A percentile compares a stretch with the other conserved stretches of the same genome.
Conservation (phyloP, 2,888 invertebrate genomes). For the Noctua janthina region DNA sequence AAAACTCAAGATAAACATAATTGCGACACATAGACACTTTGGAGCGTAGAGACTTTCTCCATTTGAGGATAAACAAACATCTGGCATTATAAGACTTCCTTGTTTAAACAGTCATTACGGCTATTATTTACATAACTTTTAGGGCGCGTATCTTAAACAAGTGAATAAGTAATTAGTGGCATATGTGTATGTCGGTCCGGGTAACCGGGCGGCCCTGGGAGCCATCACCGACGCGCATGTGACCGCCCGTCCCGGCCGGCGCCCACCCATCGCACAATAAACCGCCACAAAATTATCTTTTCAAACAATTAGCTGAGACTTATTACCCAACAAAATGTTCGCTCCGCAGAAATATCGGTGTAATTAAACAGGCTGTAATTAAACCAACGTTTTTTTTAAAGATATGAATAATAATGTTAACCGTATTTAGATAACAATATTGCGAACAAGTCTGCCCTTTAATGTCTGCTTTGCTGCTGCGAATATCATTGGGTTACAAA, state of each 20-base stretch:
- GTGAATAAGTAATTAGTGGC: slow-evolving; percentile 82
- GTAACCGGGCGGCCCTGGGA: slow-evolving; percentile 68
- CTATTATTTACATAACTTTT: slow-evolving; percentile 53
- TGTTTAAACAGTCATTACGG: slow-evolving; percentile 25
- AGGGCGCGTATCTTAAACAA: slow-evolving; percentile 54
- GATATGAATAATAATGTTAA: slow-evolving; percentile 64
- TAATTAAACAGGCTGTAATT: slow-evolving; percentile 72
- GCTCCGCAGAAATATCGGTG: slow-evolving; percentile 70
- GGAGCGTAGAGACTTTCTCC: background rate
- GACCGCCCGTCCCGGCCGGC: slow-evolving; percentile 78
- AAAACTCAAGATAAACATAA: background rate
- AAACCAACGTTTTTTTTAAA: slow-evolving; percentile 72
- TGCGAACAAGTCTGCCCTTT: slow-evolving; percentile 17
- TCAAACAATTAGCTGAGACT: slow-evolving; percentile 86
- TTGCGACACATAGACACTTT: background rate
- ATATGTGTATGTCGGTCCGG: slow-evolving; percentile 76
- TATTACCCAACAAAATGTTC: slow-evolving; percentile 79
- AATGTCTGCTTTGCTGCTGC: background rate
- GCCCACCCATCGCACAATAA: slow-evolving; percentile 81
- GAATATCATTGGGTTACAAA: background rate
- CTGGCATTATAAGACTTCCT: slow-evolving; percentile 7
- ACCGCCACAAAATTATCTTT: slow-evolving; percentile 87
- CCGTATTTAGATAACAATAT: slow-evolving; percentile 40
- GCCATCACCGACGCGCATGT: slow-evolving; percentile 82
- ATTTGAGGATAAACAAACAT: slow-evolving; percentile 23